Conservation (phyloP, 2,888 invertebrate species). For the Drosophila ustulata region DNA sequence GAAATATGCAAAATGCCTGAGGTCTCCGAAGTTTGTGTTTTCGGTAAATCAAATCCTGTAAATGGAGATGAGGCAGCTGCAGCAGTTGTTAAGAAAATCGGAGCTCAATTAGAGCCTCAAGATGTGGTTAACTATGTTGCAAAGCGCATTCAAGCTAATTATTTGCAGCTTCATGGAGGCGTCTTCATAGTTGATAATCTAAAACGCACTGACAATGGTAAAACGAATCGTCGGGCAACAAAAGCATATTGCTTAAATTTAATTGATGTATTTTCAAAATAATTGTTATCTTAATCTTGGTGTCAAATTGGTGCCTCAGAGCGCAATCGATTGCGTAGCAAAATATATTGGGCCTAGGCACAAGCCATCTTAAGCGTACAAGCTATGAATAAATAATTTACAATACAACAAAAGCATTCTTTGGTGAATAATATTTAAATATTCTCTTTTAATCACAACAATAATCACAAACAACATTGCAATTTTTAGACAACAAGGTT, state of each 20-base stretch:
- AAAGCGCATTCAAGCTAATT: constrained; percentile 9
- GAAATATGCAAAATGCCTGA: constrained; percentile 63
- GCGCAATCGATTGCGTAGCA: too few relatives aligned
- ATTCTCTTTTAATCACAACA: too few relatives aligned
- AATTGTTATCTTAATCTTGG: constrained; percentile 33
- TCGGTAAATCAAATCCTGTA: constrained; percentile 8
- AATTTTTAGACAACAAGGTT: too few relatives aligned
- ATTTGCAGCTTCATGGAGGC: background rate
- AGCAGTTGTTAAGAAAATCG: background rate
- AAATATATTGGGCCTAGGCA: too few relatives aligned
- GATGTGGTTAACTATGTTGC: constrained; percentile 51
- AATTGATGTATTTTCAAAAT: too few relatives aligned
- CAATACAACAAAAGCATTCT: too few relatives aligned
- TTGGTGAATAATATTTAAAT: too few relatives aligned
- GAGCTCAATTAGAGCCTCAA: constrained; percentile 13
- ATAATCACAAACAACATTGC: too few relatives aligned
- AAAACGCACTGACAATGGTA: background rate
- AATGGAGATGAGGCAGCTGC: background rate
- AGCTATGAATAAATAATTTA: too few relatives aligned
- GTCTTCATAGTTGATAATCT: constrained; percentile 4
- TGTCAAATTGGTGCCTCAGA: too few relatives aligned
- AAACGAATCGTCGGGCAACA: constrained; percentile 2
- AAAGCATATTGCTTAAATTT: constrained; percentile 10
- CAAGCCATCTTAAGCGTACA: too few relatives aligned
- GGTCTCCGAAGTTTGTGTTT: constrained; percentile 69